A percentile compares a stretch with the other conserved stretches of the same genome.
Evolutionary conservation across 2,797 vertebrate genomes (phyloP).

Genomic region (Sphenopsis melanotis): DNA sequence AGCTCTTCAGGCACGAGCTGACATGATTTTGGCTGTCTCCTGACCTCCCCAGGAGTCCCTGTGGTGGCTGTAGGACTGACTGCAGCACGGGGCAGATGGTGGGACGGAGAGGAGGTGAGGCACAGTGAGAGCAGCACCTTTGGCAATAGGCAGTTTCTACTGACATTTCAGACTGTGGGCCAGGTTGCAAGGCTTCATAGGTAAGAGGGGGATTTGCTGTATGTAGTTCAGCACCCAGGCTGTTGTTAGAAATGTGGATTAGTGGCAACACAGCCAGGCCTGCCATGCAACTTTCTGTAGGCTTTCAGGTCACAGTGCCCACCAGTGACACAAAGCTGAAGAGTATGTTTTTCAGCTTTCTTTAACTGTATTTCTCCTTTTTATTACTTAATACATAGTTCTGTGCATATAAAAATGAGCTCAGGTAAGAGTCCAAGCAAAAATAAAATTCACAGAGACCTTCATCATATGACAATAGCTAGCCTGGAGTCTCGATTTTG

Average conservation of each 20-base stretch:
- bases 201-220: not conserved
- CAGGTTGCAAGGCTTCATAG: not conserved
- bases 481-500: not conserved
- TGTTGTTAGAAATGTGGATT: not conserved
- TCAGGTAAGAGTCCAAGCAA: not conserved
- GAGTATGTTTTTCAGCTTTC: not conserved
- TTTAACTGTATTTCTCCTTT: not conserved
- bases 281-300: not conserved
- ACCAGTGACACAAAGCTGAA: not conserved
- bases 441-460: not conserved
- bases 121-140: not conserved
- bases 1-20: not conserved
- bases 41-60: accelerated
- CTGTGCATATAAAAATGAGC: not conserved
- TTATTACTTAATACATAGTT: not conserved
- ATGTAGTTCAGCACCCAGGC: not conserved
- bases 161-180: not conserved
- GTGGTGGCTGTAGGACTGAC: accelerated
- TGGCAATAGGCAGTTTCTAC: not conserved
- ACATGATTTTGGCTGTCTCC: not conserved
- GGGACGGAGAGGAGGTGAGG: not conserved
- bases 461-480: not conserved
- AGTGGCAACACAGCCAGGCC: not conserved
- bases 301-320: not conserved
- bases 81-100: accelerated